These are phyloP conservation scores for Sarcophaga carnaria DNA, from an alignment of 2,888 invertebrate species.

Conservation along the genomic window DNA sequence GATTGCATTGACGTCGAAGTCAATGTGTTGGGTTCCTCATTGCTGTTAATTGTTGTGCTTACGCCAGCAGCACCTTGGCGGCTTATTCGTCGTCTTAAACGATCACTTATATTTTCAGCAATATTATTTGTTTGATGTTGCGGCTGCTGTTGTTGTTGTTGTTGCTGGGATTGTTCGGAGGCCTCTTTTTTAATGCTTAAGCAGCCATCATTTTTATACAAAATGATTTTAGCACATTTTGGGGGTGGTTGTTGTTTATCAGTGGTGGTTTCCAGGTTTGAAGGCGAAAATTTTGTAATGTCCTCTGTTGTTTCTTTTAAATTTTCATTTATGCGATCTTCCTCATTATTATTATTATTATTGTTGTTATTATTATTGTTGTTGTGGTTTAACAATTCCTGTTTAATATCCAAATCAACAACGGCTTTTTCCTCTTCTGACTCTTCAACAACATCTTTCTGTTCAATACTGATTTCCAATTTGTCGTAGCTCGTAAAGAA, in stretches of 20 bases:
- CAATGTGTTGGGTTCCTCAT: constrained; percentile 40
- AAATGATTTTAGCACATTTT: constrained; percentile 74
- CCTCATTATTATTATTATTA: constrained; percentile 75
- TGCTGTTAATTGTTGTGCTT: constrained; percentile 15
- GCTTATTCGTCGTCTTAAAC: constrained; percentile 78
- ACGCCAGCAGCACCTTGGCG: constrained; percentile 70
- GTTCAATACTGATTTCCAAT: constrained; percentile 78
- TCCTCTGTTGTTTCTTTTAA: constrained; percentile 58
- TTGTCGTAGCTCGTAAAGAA: constrained; percentile 80
- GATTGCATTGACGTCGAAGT: constrained; percentile 62
- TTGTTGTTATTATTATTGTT: constrained; percentile 70
- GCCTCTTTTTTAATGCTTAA: constrained; percentile 75
- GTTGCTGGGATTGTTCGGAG: constrained; percentile 3
- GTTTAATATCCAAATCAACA: constrained; percentile 68
- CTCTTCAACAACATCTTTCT: constrained; percentile 55
- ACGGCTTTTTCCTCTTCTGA: constrained; percentile 18
- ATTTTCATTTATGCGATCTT: constrained; percentile 77
- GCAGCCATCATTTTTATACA: constrained; percentile 78
- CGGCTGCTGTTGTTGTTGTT: constrained; percentile 34
- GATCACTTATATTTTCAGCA: constrained; percentile 77
- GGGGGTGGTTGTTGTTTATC: constrained; percentile 44
- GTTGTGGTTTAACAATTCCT: constrained; percentile 68
- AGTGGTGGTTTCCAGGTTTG: not conserved
- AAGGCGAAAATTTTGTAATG: not conserved
- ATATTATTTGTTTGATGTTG: constrained; percentile 22